Evolutionary conservation across 2,797 vertebrate species (phyloP).

Genomic region (Phaenicophaeus curvirostris): DNA sequence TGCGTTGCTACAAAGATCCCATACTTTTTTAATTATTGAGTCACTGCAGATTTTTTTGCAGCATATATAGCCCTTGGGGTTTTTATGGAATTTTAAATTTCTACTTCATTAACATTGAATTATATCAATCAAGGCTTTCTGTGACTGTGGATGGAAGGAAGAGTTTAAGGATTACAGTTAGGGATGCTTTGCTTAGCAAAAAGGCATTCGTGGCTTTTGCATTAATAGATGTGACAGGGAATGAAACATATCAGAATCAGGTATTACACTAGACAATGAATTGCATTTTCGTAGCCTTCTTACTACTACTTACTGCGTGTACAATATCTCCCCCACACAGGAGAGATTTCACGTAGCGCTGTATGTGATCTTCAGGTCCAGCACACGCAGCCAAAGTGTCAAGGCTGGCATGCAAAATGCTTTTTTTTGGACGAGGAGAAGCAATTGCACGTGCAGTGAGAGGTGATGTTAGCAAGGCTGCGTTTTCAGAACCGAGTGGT

Average conservation of each 20-base stretch:
- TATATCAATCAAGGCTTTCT: constrained; percentile 87
- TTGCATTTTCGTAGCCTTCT: constrained; percentile 49
- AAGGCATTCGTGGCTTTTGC: constrained; percentile 41
- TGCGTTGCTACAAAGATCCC: constrained; percentile 82
- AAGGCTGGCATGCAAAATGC: background rate
- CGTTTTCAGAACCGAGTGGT: background rate
- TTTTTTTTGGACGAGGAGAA: constrained; percentile 52
- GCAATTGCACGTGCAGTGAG: background rate
- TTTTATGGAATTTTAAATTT: constrained; percentile 78
- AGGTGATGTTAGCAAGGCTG: constrained; percentile 7
- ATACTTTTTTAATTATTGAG: constrained; percentile 74
- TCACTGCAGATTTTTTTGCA: constrained; percentile 88
- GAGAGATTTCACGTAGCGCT: constrained; percentile 28
- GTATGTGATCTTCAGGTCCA: constrained; percentile 36
- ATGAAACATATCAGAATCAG: constrained; percentile 72
- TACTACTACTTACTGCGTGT: background rate
- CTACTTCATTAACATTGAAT: constrained; percentile 71
- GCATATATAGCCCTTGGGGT: constrained; percentile 80
- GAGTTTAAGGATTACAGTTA: constrained; percentile 69
- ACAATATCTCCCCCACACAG: constrained; percentile 2
- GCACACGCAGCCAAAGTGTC: background rate
- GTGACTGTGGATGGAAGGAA: constrained; percentile 96
- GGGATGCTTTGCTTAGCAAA: constrained; percentile 28
- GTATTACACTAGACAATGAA: constrained; percentile 59
- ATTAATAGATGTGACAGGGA: constrained; percentile 52